Evolutionary conservation across 2,113 vertebrate species (phyloP), one percentile per base, ranked within the genome.

Genomic region (Urocolius indicus): DNA sequence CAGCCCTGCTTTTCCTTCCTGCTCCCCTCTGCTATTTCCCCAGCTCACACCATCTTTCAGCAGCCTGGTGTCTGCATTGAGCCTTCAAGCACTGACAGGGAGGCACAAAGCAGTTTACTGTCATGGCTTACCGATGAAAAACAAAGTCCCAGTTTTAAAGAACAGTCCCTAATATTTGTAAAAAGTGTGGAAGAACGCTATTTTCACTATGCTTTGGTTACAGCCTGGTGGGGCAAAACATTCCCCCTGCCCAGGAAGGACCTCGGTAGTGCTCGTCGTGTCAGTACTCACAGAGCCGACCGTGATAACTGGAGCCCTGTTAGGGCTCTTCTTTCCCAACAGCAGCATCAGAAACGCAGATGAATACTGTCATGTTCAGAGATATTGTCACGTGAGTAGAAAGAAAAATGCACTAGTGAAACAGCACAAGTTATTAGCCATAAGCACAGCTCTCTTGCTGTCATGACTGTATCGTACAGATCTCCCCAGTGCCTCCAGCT

Each of bases 331-430:
- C 51, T 26, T 74, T 55, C 36, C 36, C 34, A 72, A 29, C n/a
- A 82, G 51, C 65, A 36, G 23, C 27, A 30, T 61, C 26, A 82
- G 78, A 79, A 80, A 57, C 41, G 16, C 55, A 24, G 81, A 26
- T 49, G 23, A 43, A 43, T 18, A 54, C 20, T 45, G 22, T 76
- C 38, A 41, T 34, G 30, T 59, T 41, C 30, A 94, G 95, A 95
- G 78, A 74, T n/a, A 11, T 62, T 62, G 95, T 82, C 84, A 90
- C 19, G 68, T 90, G 87, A 88, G 90, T 93, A 87, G 26, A 92
- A 80, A 95, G 91, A 95, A 96, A 67, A 95, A 95, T 66, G 14
- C 2, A 36, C 32, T 24, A 16, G 6, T 73, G 86, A 67, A 83
- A 20, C 57, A 46, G 69, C 75, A 76, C 85, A 65, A 81, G 73